Percentiles rank a stretch among this genome's conserved stretches.
These are phyloP conservation scores for Ia io DNA, from an alignment of 2,113 vertebrate genomes.

Conservation along the genomic window DNA sequence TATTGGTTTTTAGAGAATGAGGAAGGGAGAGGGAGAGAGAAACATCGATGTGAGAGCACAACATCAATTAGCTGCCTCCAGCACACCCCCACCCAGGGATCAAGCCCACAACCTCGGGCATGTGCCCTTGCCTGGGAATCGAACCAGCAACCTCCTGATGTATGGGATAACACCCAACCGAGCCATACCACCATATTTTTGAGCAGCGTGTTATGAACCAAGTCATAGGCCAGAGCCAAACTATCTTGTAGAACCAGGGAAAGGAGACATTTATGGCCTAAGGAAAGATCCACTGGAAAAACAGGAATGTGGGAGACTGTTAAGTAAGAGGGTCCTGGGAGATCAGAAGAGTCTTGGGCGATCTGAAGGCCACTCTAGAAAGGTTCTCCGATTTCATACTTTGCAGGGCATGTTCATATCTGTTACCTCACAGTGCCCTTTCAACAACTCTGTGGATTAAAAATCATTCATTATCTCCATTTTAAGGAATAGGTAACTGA, in stretches of 20 bases:
- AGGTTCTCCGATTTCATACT: not conserved
- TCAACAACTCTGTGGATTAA: not conserved
- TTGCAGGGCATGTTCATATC: not conserved
- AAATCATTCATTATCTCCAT: not conserved
- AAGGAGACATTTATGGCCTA: not conserved
- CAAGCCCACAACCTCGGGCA: too few species aligned
- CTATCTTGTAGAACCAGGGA: not conserved
- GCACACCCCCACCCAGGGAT: too few species aligned
- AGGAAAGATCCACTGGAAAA: not conserved
- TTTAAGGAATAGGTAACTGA: not conserved
- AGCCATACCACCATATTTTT: not conserved
- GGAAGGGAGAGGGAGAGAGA: too few species aligned
- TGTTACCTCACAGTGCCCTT: not conserved
- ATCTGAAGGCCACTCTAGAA: not conserved
- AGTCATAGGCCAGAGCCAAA: not conserved
- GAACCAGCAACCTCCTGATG: too few species aligned
- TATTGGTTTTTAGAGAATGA: too few species aligned
- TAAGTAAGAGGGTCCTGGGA: not conserved
- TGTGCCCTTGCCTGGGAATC: too few species aligned
- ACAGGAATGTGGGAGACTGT: not conserved
- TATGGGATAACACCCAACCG: too few species aligned
- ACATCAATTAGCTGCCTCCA: too few species aligned
- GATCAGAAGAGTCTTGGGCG: not conserved
- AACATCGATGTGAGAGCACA: too few species aligned
- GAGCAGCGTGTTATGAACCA: not conserved